Evolutionary conservation across 1,140 invertebrate species (phyloP).

Genomic region (Cherax quadricarinatus): DNA sequence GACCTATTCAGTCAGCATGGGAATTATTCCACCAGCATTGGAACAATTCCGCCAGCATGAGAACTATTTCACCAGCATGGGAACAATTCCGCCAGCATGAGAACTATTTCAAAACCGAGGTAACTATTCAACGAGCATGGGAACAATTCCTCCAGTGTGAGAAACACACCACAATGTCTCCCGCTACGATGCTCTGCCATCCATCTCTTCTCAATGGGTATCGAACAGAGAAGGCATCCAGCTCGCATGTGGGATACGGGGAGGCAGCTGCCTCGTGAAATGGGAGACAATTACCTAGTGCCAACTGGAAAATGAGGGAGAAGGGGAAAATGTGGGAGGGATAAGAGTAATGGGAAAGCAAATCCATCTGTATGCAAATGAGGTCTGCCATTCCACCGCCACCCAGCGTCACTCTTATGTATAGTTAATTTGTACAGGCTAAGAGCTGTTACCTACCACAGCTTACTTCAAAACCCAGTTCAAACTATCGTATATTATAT

Average conservation of each 20-base stretch:
- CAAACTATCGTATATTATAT: too few relatives aligned
- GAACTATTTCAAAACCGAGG: neutral
- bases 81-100: too few relatives aligned
- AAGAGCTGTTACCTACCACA: too few relatives aligned
- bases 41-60: too few relatives aligned
- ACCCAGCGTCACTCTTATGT: too few relatives aligned
- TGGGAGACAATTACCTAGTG: neutral
- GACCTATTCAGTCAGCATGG: neutral
- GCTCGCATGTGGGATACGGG: neutral
- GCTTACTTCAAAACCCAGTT: too few relatives aligned
- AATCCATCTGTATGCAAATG: neutral
- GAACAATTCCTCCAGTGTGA: neutral
- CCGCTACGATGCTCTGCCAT: neutral
- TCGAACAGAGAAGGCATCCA: neutral
- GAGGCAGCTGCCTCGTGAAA: neutral
- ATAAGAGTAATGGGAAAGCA: too few relatives aligned
- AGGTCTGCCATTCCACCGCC: too few relatives aligned
- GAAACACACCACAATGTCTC: neutral
- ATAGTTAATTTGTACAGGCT: too few relatives aligned
- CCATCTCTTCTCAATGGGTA: neutral
- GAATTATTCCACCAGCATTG: neutral
- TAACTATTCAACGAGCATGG: neutral
- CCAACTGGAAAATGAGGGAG: slow-evolving; percentile 1
- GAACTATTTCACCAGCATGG: too few relatives aligned
- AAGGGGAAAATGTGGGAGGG: neutral